Evolutionary conservation across 2,888 invertebrate genomes (phyloP), one percentile per base, ranked within the genome.

Genomic region (Catocala nupta): DNA sequence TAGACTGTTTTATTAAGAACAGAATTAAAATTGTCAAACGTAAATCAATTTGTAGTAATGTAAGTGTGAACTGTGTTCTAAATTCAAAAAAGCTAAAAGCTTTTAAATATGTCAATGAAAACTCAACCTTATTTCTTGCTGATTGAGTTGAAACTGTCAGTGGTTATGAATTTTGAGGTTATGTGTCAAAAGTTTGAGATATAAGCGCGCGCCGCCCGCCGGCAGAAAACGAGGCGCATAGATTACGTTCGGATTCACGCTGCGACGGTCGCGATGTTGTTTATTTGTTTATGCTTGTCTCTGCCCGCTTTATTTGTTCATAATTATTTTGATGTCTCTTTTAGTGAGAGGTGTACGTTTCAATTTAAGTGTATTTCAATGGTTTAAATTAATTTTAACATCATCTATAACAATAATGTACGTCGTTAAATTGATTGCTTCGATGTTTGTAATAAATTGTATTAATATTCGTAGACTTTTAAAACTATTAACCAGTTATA

Each of bases 231-330:
- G 87, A 85, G 82, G 78, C 76, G 77, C 83, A 90, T 91, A 86
- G 86, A 85, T 89, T 87, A 86, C 81, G 83, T 87, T 85, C 82
- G 85, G 86, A 70, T 83, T 84, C 92, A 90, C 86, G 92, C 92
- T 90, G 92, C 68, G 92, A 84, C 71, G 84, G 87, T 87, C 89
- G 83, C 85, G 77, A 64, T 75, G 75, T 83, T 78, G 80, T 89
- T 90, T 90, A 87, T 90, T 88, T 90, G 85, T 89, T 83, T 86
- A 81, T 84, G 73, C 81, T 77, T 74, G 73, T 73, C 70, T 74
- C 71, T 76, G 62, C 64, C 63, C 68, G 68, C 71, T 80, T 78
- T 78, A 78, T 77, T 77, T 75, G 75, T 78, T 81, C 73, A 83
- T 78, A 72, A 78, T 77, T 78, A 77, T 77, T 77, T 81, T 76